Evolutionary conservation across 2,113 vertebrate genomes (phyloP).

Genomic region (Apodemus sylvaticus): DNA sequence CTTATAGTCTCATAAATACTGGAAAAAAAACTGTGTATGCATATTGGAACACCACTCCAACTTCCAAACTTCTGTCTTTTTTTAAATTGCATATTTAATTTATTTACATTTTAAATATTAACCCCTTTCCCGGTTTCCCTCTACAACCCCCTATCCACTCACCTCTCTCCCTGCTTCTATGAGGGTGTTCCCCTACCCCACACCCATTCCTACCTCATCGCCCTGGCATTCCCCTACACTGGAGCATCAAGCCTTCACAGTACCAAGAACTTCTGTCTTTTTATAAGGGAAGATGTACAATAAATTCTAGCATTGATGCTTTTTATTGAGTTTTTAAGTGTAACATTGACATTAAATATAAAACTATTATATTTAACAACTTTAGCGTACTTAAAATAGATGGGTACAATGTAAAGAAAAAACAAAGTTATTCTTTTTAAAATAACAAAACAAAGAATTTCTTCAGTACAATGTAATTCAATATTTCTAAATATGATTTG

Average conservation of each 20-base stretch:
- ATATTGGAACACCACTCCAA: not conserved
- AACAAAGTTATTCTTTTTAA: not conserved
- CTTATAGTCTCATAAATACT: not conserved
- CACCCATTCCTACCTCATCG: no score
- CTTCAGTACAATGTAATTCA: not conserved
- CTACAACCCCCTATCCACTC: no score
- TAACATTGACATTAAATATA: slow-evolving; percentile 26
- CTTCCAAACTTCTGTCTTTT: not conserved
- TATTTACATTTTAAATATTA: no score
- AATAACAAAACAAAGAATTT: not conserved
- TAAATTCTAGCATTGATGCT: not conserved
- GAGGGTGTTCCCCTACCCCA: no score
- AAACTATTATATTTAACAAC: not conserved
- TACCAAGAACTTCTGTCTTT: not conserved
- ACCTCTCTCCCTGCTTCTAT: no score
- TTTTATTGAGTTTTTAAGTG: slow-evolving; percentile 3
- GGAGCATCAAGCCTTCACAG: no score
- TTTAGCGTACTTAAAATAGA: not conserved
- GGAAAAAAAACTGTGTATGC: not conserved
- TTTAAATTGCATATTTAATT: no score
- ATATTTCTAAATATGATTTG: not conserved
- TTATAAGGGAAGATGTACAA: not conserved
- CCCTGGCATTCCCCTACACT: no score
- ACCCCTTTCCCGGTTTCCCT: no score
- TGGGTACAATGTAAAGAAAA: not conserved